Evolutionary conservation across 2,113 vertebrate species (phyloP).

Genomic region (Ochotona princeps): DNA sequence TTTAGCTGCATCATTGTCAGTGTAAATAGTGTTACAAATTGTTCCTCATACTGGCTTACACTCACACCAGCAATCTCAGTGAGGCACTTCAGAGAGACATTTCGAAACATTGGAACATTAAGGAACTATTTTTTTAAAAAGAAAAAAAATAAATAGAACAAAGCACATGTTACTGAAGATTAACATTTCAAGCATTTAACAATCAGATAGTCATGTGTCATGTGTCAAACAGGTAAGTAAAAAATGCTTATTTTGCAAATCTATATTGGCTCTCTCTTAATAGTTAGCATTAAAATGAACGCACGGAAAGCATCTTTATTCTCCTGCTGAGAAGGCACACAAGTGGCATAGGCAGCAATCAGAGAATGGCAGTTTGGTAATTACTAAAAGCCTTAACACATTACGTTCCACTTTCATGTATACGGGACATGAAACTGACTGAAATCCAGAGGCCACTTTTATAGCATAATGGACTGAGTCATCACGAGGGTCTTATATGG

Average conservation of each 20-base stretch:
- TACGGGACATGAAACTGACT: too few species aligned
- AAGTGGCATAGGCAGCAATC: background rate
- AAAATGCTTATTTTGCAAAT: background rate
- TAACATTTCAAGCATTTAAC: background rate
- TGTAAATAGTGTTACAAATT: conserved; percentile 98
- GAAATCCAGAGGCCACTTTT: too few species aligned
- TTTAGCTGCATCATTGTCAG: conserved; percentile 99
- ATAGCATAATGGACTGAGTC: too few species aligned
- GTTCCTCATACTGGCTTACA: conserved; percentile 98
- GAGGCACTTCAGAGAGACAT: conserved; percentile 99
- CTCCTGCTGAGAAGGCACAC: background rate
- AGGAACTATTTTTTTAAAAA: conserved; percentile 89
- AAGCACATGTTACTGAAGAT: background rate
- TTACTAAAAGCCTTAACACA: background rate
- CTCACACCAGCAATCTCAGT: conserved; percentile 99
- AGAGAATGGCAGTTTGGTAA: background rate
- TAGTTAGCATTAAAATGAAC: background rate
- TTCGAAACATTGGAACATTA: conserved; percentile 99
- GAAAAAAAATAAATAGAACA: background rate
- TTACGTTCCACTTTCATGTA: too few species aligned
- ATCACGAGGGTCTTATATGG: too few species aligned
- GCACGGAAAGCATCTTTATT: background rate
- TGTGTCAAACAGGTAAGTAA: background rate
- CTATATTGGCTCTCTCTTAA: too few species aligned
- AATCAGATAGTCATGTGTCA: background rate